Conservation (phyloP, 2,888 invertebrate species). For the Bellardia bayeri region DNA sequence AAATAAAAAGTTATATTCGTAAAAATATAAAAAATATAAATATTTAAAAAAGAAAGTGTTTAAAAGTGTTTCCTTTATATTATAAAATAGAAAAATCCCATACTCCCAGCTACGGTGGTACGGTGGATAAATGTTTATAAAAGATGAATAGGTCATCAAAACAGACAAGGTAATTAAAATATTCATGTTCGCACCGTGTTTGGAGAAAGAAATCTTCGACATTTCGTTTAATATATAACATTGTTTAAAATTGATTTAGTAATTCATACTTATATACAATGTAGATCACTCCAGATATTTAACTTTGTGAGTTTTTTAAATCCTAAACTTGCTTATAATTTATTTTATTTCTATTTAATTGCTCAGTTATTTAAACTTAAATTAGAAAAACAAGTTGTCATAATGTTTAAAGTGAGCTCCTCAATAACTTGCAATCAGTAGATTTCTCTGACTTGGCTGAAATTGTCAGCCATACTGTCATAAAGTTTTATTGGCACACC, state of each 20-base stretch:
- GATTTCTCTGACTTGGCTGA: neutral
- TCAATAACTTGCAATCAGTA: conserved; percentile 19
- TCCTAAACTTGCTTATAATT: too few species aligned
- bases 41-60: conserved; percentile 45
- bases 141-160: too few species aligned
- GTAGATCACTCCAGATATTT: too few species aligned
- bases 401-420: neutral
- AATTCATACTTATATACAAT: too few species aligned
- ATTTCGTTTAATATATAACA: too few species aligned
- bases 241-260: too few species aligned
- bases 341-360: too few species aligned
- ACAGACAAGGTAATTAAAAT: too few species aligned
- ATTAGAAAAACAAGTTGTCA: neutral
- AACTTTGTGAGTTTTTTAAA: too few species aligned
- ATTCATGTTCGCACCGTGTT: too few species aligned
- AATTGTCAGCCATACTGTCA: conserved; percentile 37
- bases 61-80: conserved; percentile 17
- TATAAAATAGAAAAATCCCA: too few species aligned
- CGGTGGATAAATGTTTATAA: neutral
- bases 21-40: conserved; percentile 64
- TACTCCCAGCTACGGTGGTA: neutral
- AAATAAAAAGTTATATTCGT: conserved; percentile 72
- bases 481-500: conserved; percentile 52
- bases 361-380: neutral
- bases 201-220: too few species aligned